Base-by-base conservation (phyloP, 2,113 vertebrate species). In the Rhinolophus sinicus region DNA sequence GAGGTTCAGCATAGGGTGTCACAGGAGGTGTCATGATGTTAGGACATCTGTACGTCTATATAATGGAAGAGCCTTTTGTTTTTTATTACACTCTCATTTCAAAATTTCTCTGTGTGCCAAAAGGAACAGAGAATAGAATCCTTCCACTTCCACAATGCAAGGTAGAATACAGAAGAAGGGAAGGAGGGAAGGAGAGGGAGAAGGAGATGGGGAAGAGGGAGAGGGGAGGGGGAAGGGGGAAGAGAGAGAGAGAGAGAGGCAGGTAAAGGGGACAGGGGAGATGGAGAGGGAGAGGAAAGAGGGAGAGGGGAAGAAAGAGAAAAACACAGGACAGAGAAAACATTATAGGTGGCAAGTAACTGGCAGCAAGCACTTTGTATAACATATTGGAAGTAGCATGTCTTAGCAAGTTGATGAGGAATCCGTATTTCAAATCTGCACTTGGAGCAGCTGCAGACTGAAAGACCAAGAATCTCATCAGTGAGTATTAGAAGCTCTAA, bases 111-210 rank as follows among this genome's bases (percentile, higher is more conserved):
- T 90, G 13, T 62, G 58, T 93, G 11, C 11, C 47, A 86, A 65
- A 93, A 76, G 18, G 52, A 93, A 93, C 16, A 35, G 26, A 89
- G 54, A 67, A 88, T 26, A 40, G 92, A 91, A 84, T 85, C 72
- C 38, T 90, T 90, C 47, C 19, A 64, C 9, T 76, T 22, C 44
- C 9, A 52, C 40, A 91, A 65, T 80, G 64, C 62, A 84, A 93
- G 67, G 64, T 40, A 87, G 35, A 96, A 90, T 24, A n/a, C 28
- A 67, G 65, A 73, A 58, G 50, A 67, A 58, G 6, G 18, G 13
- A 70, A 72, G 19, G 24, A 24, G 6, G 10, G 8, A 50, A 73
- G 7, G 24, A 52, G 22, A 70, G 26, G 26, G 24, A 15, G 16
- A 13, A n/a, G 33, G 47, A 22, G 15, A 21, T 28, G n/a, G 44